Evolutionary conservation across 2,113 vertebrate genomes (phyloP).

Genomic region (Noturus placidus): DNA sequence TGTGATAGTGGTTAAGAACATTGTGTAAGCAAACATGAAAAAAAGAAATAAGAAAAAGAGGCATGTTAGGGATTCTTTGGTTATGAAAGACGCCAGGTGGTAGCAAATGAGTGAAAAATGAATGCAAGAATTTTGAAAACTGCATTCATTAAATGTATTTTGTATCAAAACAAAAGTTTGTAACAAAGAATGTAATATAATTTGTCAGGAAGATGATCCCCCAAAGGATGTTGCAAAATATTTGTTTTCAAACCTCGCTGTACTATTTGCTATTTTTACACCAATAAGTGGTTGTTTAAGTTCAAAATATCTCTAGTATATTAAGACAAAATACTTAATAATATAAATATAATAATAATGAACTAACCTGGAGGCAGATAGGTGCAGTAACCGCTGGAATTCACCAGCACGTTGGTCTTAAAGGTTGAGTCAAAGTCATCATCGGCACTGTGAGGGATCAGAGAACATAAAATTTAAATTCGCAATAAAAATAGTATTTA

Average conservation of each 20-base stretch:
- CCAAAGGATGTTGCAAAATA: neutral
- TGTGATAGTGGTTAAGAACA: neutral
- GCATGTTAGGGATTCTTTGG: neutral
- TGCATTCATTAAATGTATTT: neutral
- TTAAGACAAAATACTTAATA: neutral
- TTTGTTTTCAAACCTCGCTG: neutral
- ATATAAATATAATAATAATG: neutral
- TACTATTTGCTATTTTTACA: neutral
- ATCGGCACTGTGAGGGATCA: conserved; percentile 73
- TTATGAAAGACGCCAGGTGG: neutral
- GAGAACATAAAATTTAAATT: conserved; percentile 9
- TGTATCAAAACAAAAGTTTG: neutral
- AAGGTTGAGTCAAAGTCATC: conserved; percentile 81
- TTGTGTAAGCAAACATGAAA: neutral
- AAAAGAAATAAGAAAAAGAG: neutral
- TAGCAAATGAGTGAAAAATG: neutral
- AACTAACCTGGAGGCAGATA: conserved; percentile 78
- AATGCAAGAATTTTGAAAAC: neutral
- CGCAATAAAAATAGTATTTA: neutral
- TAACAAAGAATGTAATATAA: neutral
- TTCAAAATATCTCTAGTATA: neutral
- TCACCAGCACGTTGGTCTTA: conserved; percentile 78
- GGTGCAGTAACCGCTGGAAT: conserved; percentile 77
- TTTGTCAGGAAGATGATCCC: neutral
- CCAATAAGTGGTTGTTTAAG: neutral